Evolutionary conservation across 2,888 invertebrate species (phyloP).

Genomic region (Drosophila setosimentum): DNA sequence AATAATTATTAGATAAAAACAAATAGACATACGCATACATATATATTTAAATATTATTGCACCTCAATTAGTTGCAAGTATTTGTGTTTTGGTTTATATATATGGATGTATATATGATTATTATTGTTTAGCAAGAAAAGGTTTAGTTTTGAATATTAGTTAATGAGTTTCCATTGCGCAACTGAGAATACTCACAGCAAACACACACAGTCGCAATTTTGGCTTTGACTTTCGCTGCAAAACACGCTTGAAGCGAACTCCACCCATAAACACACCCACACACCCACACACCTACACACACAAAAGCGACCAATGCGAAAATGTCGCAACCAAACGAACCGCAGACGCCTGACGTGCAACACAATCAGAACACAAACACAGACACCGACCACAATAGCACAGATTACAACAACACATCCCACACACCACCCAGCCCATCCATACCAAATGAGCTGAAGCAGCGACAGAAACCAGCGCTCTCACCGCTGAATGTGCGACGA

Average conservation of each 20-base stretch:
- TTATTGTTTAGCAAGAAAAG: slow-evolving; percentile 20
- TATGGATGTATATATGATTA: slow-evolving; percentile 1
- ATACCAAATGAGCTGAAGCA: slow-evolving; percentile 73
- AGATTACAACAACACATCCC: slow-evolving; percentile 42
- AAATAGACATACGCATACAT: slow-evolving; percentile 22
- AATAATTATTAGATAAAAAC: slow-evolving; percentile 10
- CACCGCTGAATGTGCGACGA: slow-evolving; percentile 68
- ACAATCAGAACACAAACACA: slow-evolving; percentile 41
- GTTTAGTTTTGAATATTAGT: slow-evolving; percentile 51
- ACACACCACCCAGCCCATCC: slow-evolving; percentile 36
- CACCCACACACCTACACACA: slow-evolving; percentile 1
- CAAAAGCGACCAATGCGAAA: slow-evolving; percentile 59
- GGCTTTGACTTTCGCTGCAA: slow-evolving; percentile 32
- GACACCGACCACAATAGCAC: slow-evolving; percentile 34
- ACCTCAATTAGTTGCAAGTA: slow-evolving; percentile 27
- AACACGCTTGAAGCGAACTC: slow-evolving; percentile 37
- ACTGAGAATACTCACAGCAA: slow-evolving; percentile 48
- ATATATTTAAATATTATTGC: slow-evolving; percentile 19
- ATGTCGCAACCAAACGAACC: slow-evolving; percentile 71
- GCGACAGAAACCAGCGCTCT: slow-evolving; percentile 59
- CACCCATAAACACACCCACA: not conserved
- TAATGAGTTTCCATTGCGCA: slow-evolving; percentile 47
- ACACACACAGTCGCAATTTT: slow-evolving; percentile 21
- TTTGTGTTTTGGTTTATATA: slow-evolving; percentile 13
- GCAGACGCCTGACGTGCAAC: slow-evolving; percentile 50